Conservation (phyloP, 2,113 vertebrate genomes). For the Prionailurus bengalensis region DNA sequence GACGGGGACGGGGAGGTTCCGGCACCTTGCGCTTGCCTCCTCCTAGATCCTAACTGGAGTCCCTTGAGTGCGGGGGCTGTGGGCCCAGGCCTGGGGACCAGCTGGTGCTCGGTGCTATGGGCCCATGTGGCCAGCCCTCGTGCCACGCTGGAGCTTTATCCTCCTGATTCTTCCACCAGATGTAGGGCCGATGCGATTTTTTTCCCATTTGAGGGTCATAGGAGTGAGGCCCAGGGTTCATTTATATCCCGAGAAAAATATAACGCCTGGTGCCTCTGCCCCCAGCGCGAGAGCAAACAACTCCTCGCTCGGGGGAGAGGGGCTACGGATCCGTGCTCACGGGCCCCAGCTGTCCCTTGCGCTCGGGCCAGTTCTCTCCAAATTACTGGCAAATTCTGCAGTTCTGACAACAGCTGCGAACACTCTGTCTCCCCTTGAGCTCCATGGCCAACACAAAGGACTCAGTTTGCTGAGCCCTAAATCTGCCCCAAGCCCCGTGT, state of each 20-base stretch:
- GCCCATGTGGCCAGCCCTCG: neutral
- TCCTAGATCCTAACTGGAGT: neutral
- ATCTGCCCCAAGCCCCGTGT: fast-evolving
- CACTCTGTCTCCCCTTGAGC: fast-evolving
- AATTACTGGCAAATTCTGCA: neutral
- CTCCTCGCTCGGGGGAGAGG: neutral
- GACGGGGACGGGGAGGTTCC: neutral
- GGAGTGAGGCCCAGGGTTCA: neutral
- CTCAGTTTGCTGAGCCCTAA: neutral
- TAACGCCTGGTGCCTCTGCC: no score
- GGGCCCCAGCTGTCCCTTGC: neutral
- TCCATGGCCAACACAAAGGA: fast-evolving
- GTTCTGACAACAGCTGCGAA: neutral
- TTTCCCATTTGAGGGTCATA: neutral
- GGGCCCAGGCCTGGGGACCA: neutral
- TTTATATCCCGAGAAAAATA: neutral
- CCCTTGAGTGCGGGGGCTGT: fast-evolving
- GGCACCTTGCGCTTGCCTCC: neutral
- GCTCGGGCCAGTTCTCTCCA: neutral
- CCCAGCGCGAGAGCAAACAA: neutral
- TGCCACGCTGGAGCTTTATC: neutral
- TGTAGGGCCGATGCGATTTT: neutral
- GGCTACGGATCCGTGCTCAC: neutral
- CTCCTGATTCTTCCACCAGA: neutral
- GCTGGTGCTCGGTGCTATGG: fast-evolving